A percentile compares a stretch with the other conserved stretches of the same genome.
phyloP scores from a whole-genome alignment of 2,797 vertebrate genomes.

The Epinephelus malabaricus region DNA sequence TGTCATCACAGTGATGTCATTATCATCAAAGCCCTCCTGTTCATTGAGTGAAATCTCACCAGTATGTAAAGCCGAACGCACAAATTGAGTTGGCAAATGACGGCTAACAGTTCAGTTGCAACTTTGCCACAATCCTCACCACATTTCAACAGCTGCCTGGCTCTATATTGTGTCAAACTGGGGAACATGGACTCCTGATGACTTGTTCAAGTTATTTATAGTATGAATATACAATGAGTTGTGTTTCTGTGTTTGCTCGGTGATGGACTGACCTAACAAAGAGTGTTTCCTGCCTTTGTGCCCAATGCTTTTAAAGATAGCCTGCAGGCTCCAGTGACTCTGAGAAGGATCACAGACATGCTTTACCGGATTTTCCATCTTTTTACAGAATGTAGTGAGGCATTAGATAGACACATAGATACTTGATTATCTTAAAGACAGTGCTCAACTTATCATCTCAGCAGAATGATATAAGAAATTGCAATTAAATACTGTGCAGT shows the following conservation, averaged over 20 bases:
- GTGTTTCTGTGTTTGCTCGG: constrained; percentile 16
- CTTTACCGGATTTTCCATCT: constrained; percentile 9
- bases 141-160: neutral
- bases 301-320: neutral
- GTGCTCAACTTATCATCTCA: neutral
- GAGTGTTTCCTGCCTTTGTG: constrained; percentile 29
- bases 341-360: neutral
- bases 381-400: constrained; percentile 2
- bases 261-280: constrained; percentile 14
- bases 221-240: neutral
- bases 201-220: constrained; percentile 23
- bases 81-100: neutral
- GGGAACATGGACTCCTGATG: neutral
- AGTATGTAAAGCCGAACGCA: no score
- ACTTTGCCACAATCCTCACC: neutral
- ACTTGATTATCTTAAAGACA: neutral
- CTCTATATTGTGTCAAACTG: neutral
- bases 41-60: no score
- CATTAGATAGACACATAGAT: neutral
- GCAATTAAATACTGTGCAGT: neutral
- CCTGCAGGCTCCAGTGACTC: neutral
- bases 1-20: no score
- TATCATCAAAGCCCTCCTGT: no score
- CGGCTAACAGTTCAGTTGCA: neutral
- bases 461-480: constrained; percentile 3